Base-by-base conservation (phyloP, 92 coral and sea anemone genomes). In the Micromussa lordhowensis region DNA sequence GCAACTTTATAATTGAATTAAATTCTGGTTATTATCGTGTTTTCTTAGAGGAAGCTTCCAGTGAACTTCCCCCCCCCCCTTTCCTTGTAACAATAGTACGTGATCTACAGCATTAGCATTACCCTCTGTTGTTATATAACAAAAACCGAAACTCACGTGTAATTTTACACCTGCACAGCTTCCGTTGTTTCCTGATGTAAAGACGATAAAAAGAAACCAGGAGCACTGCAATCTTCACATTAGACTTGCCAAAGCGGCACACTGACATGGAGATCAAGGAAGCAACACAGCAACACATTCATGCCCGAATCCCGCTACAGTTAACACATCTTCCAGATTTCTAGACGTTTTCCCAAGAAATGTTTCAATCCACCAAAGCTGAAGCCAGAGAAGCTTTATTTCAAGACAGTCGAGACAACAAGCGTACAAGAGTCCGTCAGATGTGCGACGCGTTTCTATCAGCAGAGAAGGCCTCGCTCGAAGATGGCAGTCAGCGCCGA, bases 131-230 rank as follows among this genome's bases (percentile, higher is more conserved):
- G 84, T 80, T 80, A 59, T 61, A 38, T 80, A 80, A 80, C 84
- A 29, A 32, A 53, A 77, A 18, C n/a, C 3, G 5, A 26, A 80
- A 22, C 49, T 80, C 84, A 61, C 84, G 84, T 36, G 73, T 19
- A 59, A 44, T 44, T 44, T 44, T 55, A 59, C 83, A 81, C 75
- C 75, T 81, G 75, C 24, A 1, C 16, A 26, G 35, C 34, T 21
- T 26, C 31, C 24, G 75, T 5, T 64, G 34, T 35, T 81, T 63
- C 74, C 85, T 81, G 84, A 18, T 61, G 54, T 15, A 80, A 22
- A 35, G 78, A 44, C 12, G 32, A 59, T 64, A 9, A 61, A 38
- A 34, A 61, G 32, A 61, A 61, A 59, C 63, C 73, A 16, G 26
- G n/a, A 14, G 1, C 73, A 31, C 53, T 13, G 2, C 5, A 12